Evolutionary conservation across 2,888 invertebrate species (phyloP).

Genomic region (Epinotia nisella): DNA sequence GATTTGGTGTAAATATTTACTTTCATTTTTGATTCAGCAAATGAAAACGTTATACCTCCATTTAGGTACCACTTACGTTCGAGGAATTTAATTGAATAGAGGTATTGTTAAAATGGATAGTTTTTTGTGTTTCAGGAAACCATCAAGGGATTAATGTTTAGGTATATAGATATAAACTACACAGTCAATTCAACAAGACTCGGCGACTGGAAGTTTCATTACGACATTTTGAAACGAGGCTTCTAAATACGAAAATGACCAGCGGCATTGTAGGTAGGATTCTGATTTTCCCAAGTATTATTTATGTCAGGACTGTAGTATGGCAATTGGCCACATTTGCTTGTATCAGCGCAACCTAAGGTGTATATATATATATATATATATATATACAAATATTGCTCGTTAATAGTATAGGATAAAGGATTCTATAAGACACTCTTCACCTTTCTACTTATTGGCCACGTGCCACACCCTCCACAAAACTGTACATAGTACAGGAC

Average conservation of each 20-base stretch:
- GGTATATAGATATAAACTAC: neutral
- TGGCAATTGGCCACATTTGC: too few relatives aligned
- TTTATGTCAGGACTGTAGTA: too few relatives aligned
- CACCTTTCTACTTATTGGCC: too few relatives aligned
- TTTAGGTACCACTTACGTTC: too few relatives aligned
- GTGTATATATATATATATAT: too few relatives aligned
- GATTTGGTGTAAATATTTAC: slow-evolving; percentile 29
- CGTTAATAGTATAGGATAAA: too few relatives aligned
- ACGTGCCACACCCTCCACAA: too few relatives aligned
- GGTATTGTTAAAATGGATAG: neutral
- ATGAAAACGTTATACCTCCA: neutral
- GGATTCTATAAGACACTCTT: too few relatives aligned
- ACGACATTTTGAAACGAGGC: slow-evolving; percentile 6
- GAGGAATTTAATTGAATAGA: neutral
- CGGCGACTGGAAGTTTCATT: slow-evolving; percentile 13
- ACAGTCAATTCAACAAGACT: neutral
- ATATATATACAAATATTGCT: too few relatives aligned
- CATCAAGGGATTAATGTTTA: too few relatives aligned
- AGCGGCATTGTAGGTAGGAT: slow-evolving; percentile 2
- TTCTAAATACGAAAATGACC: slow-evolving; percentile 15
- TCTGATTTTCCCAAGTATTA: slow-evolving; percentile 25
- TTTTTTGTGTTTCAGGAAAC: neutral
- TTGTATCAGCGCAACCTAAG: too few relatives aligned
- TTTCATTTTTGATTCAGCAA: slow-evolving; percentile 12
- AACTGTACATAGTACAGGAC: too few relatives aligned